Conservation (phyloP, 2,888 invertebrate species). For the Xiphydria camelus region DNA sequence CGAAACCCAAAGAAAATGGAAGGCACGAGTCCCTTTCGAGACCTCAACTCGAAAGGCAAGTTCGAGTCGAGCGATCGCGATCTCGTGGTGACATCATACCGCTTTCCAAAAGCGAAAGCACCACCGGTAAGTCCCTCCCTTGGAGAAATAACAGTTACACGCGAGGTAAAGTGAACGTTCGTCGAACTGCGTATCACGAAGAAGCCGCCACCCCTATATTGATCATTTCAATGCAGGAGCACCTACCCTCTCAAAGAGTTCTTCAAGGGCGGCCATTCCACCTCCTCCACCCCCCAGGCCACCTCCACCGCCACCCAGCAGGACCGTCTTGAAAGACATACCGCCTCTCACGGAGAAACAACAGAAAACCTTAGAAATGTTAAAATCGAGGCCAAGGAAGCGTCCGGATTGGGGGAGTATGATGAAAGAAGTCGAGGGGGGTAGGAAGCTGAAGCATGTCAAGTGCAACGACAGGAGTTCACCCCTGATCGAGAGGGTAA, state of each 20-base stretch:
- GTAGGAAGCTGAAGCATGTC: constrained; percentile 78
- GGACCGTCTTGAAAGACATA: constrained; percentile 60
- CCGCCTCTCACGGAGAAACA: constrained; percentile 64
- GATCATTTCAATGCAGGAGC: constrained; percentile 45
- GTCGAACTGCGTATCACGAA: too few relatives aligned
- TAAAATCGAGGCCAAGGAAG: constrained; percentile 75
- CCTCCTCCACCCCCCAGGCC: constrained; percentile 71
- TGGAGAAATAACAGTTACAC: neutral
- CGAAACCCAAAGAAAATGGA: constrained; percentile 51
- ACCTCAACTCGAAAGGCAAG: constrained; percentile 53
- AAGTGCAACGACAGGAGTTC: constrained; percentile 78
- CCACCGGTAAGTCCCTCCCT: constrained; percentile 41
- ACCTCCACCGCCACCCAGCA: constrained; percentile 63
- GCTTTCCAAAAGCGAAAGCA: constrained; percentile 53
- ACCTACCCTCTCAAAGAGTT: constrained; percentile 53
- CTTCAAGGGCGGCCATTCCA: constrained; percentile 50
- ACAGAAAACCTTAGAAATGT: constrained; percentile 70
- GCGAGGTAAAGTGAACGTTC: too few relatives aligned
- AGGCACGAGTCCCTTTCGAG: constrained; percentile 46
- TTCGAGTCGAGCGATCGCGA: constrained; percentile 51
- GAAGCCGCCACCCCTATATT: too few relatives aligned
- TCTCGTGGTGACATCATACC: constrained; percentile 48
- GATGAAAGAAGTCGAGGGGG: constrained; percentile 89
- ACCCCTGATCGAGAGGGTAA: constrained; percentile 53
- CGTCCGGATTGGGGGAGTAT: constrained; percentile 88